These are phyloP conservation scores for Monoplex corrugatus DNA, from an alignment of 2,888 invertebrate genomes.

Conservation along the genomic window DNA sequence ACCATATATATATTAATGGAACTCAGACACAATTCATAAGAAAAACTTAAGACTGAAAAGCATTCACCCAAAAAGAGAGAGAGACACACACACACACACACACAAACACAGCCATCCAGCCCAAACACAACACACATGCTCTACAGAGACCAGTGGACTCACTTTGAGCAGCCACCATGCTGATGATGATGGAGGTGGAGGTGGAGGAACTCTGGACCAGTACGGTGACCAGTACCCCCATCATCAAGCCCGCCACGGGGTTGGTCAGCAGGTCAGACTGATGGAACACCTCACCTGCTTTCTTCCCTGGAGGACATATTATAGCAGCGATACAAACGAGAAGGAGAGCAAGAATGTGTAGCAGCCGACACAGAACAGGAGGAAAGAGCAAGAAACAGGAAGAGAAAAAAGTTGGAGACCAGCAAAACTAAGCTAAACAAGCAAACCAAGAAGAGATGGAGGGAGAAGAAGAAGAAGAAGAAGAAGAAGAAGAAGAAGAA, in stretches of 20 bases:
- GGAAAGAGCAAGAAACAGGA: background rate
- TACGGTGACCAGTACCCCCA: conserved; percentile 41
- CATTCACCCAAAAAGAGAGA: background rate
- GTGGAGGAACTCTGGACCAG: conserved; percentile 62
- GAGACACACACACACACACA: background rate
- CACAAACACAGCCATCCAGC: background rate
- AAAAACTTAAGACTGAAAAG: too few relatives aligned
- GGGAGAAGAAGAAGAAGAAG: too few relatives aligned
- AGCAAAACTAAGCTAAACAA: too few relatives aligned
- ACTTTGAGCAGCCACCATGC: conserved; percentile 61
- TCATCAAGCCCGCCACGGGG: conserved; percentile 82
- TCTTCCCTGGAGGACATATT: conserved; percentile 64
- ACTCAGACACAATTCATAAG: background rate
- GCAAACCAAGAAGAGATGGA: too few relatives aligned
- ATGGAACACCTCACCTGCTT: conserved; percentile 81
- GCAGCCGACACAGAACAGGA: background rate
- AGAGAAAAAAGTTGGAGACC: background rate
- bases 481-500: background rate
- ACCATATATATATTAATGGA: too few relatives aligned
- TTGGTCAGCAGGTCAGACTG: conserved; percentile 82
- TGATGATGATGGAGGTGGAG: conserved; percentile 62
- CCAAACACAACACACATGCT: background rate
- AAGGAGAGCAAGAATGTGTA: background rate
- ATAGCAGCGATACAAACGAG: background rate
- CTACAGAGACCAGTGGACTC: conserved; percentile 75